Evolutionary conservation across 2,113 vertebrate species (phyloP).

Genomic region (Ophiodon elongatus): DNA sequence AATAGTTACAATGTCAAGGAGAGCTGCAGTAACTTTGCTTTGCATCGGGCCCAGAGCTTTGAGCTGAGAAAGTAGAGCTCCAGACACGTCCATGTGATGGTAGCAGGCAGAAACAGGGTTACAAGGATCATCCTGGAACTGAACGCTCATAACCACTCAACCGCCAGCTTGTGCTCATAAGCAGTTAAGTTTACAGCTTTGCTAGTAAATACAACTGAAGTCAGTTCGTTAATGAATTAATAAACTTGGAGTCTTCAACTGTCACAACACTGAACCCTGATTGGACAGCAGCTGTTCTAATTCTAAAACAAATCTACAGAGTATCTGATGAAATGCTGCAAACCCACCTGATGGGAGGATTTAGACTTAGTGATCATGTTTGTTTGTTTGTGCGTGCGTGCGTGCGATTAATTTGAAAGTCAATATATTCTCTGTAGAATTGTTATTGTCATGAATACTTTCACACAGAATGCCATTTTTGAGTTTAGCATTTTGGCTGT

Average conservation of each 20-base stretch:
- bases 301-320: background rate
- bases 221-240: background rate
- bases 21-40: background rate
- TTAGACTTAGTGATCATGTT: too few relatives aligned
- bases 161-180: background rate
- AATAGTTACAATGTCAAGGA: slow-evolving; percentile 17
- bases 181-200: background rate
- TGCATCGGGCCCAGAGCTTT: background rate
- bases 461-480: too few relatives aligned
- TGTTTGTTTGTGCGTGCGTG: too few relatives aligned
- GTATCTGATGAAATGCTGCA: too few relatives aligned
- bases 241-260: background rate
- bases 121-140: background rate
- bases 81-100: background rate
- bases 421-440: too few relatives aligned
- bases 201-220: background rate
- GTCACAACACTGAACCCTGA: background rate
- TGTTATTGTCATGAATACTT: too few relatives aligned
- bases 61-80: background rate
- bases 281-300: background rate
- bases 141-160: background rate
- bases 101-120: background rate
- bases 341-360: too few relatives aligned
- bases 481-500: too few relatives aligned
- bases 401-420: too few relatives aligned